Evolutionary conservation across 2,888 invertebrate genomes (phyloP), one percentile per base, ranked within the genome.

Genomic region (Lamellibrachia columna): DNA sequence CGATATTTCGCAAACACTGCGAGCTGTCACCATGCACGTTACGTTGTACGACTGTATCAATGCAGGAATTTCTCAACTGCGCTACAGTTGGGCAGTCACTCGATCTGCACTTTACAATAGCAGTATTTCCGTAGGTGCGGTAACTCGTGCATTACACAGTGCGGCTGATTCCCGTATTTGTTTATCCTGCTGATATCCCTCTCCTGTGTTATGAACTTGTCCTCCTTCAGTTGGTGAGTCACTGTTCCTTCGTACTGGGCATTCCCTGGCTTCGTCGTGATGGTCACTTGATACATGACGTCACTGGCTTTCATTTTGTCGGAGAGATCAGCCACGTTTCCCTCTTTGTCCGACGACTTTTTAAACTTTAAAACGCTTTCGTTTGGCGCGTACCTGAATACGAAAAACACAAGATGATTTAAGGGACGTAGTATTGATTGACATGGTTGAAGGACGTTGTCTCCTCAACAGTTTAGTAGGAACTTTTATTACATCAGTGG

Each of bases 211-310:
- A 15, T 75, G 22, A 91, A 91, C 28, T 55, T 90, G 53, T 91
- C 91, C 40, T 92, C 75, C 53, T 90, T 22, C 6, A 92, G 90
- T 58, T 28, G 8, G 15, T 91, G 91, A 15, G 75, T 58, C 28
- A 98, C 97, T 1, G 98, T 98, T 0, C 98, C 98, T 96, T 99
- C 99, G 96, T 98, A 99, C 0, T 98, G 96, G 0, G 98, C 98
- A 15, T 97, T 96, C 0, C 98, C 98, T 0, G 99, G 99, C 2
- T 97, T 96, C 0, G 98, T 97, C 28, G 94, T 93, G 22, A 98
- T 97, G 97, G 98, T 98, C 22, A 99, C 96, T 96, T 99, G 98
- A 96, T 98, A 98, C 93, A 98, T 97, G 92, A 98, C 97, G 53
- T 97, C 97, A 0, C 97, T 97, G 0, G 97, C 95, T 40, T 97